These are phyloP conservation scores for Heteronetta atricapilla DNA, from an alignment of 2,113 vertebrate species.

Conservation along the genomic window DNA sequence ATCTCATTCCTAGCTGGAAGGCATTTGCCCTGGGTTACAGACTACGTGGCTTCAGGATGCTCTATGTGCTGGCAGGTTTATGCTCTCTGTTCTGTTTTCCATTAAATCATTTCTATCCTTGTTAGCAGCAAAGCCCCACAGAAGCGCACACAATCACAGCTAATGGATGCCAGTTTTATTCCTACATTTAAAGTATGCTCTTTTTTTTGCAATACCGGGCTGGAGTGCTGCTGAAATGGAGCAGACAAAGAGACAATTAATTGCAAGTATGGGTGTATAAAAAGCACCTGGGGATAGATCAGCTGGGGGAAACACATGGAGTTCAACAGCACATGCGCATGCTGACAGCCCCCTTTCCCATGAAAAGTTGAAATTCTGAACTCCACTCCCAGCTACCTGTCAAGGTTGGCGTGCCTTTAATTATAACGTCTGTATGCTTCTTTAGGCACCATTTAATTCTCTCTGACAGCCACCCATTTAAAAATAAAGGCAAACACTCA, in stretches of 20 bases:
- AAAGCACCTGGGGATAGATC: slow-evolving; percentile 54
- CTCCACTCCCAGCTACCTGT: slow-evolving; percentile 67
- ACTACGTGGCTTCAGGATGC: neutral
- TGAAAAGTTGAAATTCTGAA: slow-evolving; percentile 47
- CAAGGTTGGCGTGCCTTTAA: slow-evolving; percentile 78
- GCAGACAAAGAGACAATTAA: slow-evolving; percentile 58
- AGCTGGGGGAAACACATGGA: neutral
- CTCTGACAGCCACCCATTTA: slow-evolving; percentile 77
- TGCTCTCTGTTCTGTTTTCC: slow-evolving; percentile 15
- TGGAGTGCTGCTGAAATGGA: slow-evolving; percentile 41
- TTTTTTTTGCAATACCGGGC: neutral
- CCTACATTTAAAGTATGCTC: neutral
- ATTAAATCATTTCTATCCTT: slow-evolving; percentile 50
- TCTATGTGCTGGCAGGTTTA: neutral
- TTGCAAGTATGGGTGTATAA: slow-evolving; percentile 39
- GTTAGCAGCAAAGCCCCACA: slow-evolving; percentile 35
- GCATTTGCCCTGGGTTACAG: neutral
- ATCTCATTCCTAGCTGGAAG: neutral
- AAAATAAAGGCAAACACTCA: slow-evolving; percentile 79
- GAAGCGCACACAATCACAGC: slow-evolving; percentile 15
- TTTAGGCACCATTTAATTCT: slow-evolving; percentile 75
- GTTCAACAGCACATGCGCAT: neutral
- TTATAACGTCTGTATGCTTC: slow-evolving; percentile 73
- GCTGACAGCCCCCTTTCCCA: neutral
- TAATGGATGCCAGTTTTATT: slow-evolving; percentile 59